Conservation (phyloP, 2,113 vertebrate species). For the Taxidea taxus region DNA sequence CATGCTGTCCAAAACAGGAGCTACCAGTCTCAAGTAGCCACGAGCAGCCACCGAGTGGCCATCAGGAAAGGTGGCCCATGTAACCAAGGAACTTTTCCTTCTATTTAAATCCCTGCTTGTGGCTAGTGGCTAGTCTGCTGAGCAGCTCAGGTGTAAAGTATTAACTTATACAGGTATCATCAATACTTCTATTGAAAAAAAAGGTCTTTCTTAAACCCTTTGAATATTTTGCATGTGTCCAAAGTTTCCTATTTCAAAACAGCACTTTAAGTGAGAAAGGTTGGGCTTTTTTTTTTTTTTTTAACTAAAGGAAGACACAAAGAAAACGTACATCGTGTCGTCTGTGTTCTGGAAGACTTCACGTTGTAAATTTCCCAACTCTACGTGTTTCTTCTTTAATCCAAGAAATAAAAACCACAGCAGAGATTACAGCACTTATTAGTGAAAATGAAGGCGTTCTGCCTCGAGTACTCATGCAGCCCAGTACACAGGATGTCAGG, state of each 20-base stretch:
- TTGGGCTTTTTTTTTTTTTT: not conserved
- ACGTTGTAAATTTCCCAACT: not conserved
- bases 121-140: not conserved
- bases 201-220: not conserved
- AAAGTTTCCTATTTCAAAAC: not conserved
- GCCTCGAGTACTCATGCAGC: not conserved
- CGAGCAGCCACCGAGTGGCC: accelerated
- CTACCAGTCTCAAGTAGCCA: not conserved
- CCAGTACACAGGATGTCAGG: accelerated
- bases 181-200: not conserved
- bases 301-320: not conserved
- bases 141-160: no score
- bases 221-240: not conserved
- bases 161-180: not conserved
- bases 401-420: not conserved
- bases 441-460: not conserved
- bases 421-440: not conserved
- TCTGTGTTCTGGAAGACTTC: not conserved
- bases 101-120: not conserved
- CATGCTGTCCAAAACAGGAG: accelerated
- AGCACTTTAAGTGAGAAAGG: not conserved
- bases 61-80: not conserved
- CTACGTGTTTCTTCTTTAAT: not conserved
- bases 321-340: not conserved
- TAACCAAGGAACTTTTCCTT: not conserved